These are phyloP conservation scores for Drosophila melanica DNA, from an alignment of 1,140 invertebrate species.

Conservation along the genomic window DNA sequence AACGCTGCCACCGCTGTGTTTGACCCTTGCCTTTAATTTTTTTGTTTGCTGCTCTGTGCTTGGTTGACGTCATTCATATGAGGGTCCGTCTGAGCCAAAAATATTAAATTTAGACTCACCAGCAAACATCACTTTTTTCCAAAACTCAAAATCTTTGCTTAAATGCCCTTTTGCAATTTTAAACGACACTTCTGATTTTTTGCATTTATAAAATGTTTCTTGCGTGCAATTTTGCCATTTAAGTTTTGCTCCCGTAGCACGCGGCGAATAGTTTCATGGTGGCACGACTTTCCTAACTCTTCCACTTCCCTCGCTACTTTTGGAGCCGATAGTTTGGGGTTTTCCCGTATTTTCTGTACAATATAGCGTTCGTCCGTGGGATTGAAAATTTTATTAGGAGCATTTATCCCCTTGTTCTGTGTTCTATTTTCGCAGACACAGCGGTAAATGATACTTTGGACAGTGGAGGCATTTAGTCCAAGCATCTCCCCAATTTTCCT, in stretches of 20 bases:
- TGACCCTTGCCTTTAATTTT: too few species aligned
- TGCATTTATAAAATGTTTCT: conserved; percentile 5
- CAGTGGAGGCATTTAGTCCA: conserved; percentile 18
- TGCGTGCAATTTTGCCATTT: conserved; percentile 12
- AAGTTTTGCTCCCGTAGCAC: conserved; percentile 18
- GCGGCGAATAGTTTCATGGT: conserved; percentile 12
- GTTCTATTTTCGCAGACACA: conserved; percentile 27
- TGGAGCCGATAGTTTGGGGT: conserved; percentile 20
- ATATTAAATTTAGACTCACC: too few species aligned
- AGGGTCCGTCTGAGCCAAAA: too few species aligned
- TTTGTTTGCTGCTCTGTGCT: too few species aligned
- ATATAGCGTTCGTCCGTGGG: too few species aligned
- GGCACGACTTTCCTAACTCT: conserved; percentile 14
- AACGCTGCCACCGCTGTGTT: too few species aligned
- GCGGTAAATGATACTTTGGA: conserved; percentile 29
- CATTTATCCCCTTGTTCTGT: neutral
- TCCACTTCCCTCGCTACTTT: conserved; percentile 11
- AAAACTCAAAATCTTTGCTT: too few species aligned
- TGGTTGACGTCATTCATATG: too few species aligned
- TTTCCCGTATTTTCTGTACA: conserved; percentile 11
- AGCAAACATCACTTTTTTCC: too few species aligned
- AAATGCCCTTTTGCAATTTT: too few species aligned
- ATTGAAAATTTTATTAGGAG: too few species aligned
- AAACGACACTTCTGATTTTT: too few species aligned
- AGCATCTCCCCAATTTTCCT: conserved; percentile 20